phyloP scores from a whole-genome alignment of 2,888 invertebrate species.

The Orthosia gothica region DNA sequence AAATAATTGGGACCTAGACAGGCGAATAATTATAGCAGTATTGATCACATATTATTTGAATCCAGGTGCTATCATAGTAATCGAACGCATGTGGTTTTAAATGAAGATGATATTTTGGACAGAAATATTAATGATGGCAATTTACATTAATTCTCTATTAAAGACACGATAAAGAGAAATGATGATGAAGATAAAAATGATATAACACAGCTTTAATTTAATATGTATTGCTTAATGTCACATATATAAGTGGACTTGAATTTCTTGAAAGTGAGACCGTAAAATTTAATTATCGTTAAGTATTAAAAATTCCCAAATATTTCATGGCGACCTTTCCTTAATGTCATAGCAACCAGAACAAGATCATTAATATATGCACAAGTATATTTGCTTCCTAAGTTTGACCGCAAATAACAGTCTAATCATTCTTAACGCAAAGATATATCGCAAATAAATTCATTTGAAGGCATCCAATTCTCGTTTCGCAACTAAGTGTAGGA shows the following conservation, averaged over 20 bases:
- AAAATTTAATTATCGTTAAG: conserved; percentile 37
- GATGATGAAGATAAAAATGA: conserved; percentile 29
- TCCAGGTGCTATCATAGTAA: background rate
- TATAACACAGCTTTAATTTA: conserved; percentile 5
- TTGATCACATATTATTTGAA: background rate
- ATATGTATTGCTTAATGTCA: conserved; percentile 23
- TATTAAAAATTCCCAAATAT: conserved; percentile 15
- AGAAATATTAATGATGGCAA: conserved; percentile 19
- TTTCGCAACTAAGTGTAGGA: conserved; percentile 79
- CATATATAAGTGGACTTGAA: conserved; percentile 16
- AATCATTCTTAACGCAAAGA: conserved; percentile 25
- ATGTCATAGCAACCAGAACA: conserved; percentile 11
- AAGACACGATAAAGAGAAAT: conserved; percentile 38
- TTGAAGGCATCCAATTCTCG: conserved; percentile 53
- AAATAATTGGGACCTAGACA: background rate
- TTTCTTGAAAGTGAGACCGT: conserved; percentile 21
- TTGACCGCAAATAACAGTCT: conserved; percentile 23
- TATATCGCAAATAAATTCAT: conserved; percentile 58
- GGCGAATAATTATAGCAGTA: background rate
- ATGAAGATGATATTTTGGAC: background rate
- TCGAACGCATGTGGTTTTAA: background rate
- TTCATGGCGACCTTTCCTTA: background rate
- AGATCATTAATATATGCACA: conserved; percentile 17
- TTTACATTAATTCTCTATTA: conserved; percentile 41
- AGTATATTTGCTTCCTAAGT: conserved; percentile 29